phyloP scores from a whole-genome alignment of 2,888 invertebrate genomes.

The Plagodis pulveraria region DNA sequence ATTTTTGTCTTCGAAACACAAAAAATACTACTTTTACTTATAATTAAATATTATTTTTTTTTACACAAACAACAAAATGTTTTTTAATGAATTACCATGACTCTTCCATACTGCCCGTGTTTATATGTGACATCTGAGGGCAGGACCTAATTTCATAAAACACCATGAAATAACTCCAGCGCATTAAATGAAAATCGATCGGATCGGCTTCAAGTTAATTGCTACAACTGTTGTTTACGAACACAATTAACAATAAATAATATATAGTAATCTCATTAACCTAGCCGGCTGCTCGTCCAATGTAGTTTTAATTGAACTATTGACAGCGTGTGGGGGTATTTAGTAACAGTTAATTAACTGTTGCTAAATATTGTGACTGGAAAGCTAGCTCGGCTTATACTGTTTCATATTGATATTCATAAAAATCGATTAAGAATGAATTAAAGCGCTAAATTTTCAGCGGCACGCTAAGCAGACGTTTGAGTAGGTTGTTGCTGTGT shows the following conservation, averaged over 20 bases:
- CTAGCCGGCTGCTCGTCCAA: conserved; percentile 16
- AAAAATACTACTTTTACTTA: no score
- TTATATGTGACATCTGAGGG: conserved; percentile 25
- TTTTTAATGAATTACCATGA: not conserved
- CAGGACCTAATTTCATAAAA: conserved; percentile 46
- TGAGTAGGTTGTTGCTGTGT: no score
- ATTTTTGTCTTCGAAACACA: no score
- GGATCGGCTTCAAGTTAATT: conserved; percentile 47
- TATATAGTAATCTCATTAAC: conserved; percentile 51
- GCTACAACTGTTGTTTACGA: conserved; percentile 43
- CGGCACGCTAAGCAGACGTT: no score
- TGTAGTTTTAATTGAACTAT: conserved; percentile 40
- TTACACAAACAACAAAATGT: no score
- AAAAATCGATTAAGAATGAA: no score
- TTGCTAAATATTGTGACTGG: no score
- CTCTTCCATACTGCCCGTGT: not conserved
- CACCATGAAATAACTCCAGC: conserved; percentile 39
- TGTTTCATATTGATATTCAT: no score
- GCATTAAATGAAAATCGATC: conserved; percentile 44
- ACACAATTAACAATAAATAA: conserved; percentile 55
- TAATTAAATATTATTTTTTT: no score
- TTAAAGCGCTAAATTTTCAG: no score
- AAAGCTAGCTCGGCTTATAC: no score
- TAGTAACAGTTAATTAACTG: conserved; percentile 1
- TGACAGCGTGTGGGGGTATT: conserved; percentile 6